Percentiles rank a stretch among this genome's conserved stretches.
Conservation (phyloP, 1,140 invertebrate genomes). For the Saccostrea echinata region DNA sequence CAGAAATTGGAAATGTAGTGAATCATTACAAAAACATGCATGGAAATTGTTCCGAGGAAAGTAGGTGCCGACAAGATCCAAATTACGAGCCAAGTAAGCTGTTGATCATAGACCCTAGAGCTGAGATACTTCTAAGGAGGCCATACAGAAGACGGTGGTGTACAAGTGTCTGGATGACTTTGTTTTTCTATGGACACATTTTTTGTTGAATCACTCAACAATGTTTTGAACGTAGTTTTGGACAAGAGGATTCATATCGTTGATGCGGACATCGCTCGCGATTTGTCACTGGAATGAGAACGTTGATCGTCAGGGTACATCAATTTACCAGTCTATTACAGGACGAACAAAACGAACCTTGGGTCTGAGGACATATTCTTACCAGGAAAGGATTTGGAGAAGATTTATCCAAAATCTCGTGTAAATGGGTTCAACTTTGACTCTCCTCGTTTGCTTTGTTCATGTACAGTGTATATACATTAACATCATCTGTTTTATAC, state of each 20-base stretch:
- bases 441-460: no score
- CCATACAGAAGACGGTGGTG: background rate
- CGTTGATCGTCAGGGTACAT: background rate
- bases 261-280: background rate
- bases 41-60: background rate
- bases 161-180: background rate
- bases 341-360: no score
- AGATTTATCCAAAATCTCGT: background rate
- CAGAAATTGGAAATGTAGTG: constrained; percentile 1
- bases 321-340: no score
- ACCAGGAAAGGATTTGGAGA: background rate
- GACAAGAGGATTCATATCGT: background rate
- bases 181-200: background rate
- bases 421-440: background rate
- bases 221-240: background rate
- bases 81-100: constrained; percentile 13
- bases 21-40: constrained; percentile 45
- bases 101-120: background rate
- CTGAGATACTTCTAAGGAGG: background rate
- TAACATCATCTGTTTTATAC: no score
- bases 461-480: no score
- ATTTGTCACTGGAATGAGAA: background rate
- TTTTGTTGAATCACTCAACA: background rate
- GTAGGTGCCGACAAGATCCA: constrained; percentile 10
- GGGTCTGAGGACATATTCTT: no score